These are phyloP conservation scores for Tipula confusa DNA, from an alignment of 2,888 invertebrate species.

Conservation along the genomic window DNA sequence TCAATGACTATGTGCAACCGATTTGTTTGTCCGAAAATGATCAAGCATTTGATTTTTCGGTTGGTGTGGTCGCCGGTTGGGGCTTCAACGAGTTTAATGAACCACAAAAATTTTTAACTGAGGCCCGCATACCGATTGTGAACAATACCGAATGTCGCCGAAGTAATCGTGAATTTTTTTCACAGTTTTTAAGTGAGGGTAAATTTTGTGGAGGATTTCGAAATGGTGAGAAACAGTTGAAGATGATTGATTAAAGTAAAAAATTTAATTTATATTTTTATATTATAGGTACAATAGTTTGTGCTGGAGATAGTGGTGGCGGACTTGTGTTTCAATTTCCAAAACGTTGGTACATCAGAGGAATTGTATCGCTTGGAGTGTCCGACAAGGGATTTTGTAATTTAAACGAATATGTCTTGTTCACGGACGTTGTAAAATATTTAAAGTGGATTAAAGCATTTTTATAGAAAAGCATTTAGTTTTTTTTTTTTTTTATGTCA, in stretches of 20 bases:
- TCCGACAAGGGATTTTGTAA: conserved; percentile 29
- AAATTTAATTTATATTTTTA: neutral
- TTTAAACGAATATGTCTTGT: neutral
- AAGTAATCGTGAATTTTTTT: conserved; percentile 12
- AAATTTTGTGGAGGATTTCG: conserved; percentile 4
- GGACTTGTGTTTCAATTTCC: conserved; percentile 27
- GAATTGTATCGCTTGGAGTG: conserved; percentile 3
- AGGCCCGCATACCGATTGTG: neutral
- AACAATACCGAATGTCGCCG: neutral
- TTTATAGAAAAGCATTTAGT: neutral
- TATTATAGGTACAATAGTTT: neutral
- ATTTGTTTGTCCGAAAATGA: neutral
- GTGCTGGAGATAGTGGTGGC: neutral
- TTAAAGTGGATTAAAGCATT: conserved; percentile 1
- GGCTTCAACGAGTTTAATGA: neutral
- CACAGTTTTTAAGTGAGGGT: neutral
- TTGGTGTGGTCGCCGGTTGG: neutral
- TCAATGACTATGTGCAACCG: neutral
- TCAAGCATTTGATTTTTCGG: neutral
- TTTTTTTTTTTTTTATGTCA: neutral
- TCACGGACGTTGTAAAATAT: conserved; percentile 28
- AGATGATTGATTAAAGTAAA: too few relatives aligned
- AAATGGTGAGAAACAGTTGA: neutral
- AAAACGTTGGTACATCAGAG: conserved; percentile 31
- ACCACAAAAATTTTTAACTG: neutral